Conservation (phyloP, 2,888 invertebrate species). For the Macaria notata region DNA sequence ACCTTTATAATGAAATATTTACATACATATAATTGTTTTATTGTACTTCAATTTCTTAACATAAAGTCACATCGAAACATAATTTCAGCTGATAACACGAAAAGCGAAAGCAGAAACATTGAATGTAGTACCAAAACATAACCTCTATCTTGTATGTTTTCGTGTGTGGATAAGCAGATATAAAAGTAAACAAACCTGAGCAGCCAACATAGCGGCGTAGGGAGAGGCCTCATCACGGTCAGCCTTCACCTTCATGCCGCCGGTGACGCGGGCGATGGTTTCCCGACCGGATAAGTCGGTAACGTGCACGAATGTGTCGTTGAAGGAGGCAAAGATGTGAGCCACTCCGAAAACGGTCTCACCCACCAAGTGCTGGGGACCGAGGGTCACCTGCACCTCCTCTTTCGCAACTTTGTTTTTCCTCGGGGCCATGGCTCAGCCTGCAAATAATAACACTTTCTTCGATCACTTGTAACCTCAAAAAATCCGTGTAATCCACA, state of each 20-base stretch:
- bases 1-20: too few species aligned
- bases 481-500: constrained; percentile 66
- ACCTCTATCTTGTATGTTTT: background rate
- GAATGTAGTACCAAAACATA: background rate
- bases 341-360: constrained; percentile 99
- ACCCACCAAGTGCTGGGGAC: constrained; percentile 98
- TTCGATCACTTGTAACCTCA: constrained; percentile 67
- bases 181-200: constrained; percentile 86
- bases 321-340: constrained; percentile 99
- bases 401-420: constrained; percentile 98
- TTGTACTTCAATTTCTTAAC: too few species aligned
- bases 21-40: too few species aligned
- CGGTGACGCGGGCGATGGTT: constrained; percentile 97
- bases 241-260: constrained; percentile 99
- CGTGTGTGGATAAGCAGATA: background rate
- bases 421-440: constrained; percentile 94
- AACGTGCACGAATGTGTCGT: constrained; percentile 99
- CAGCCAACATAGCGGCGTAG: constrained; percentile 99
- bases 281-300: constrained; percentile 99
- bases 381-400: constrained; percentile 97
- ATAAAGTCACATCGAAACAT: too few species aligned
- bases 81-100: too few species aligned
- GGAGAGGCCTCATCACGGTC: constrained; percentile 99
- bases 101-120: too few species aligned
- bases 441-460: constrained; percentile 73